Base-by-base conservation (phyloP, 2,113 vertebrate genomes). In the Oncorhynchus keta region DNA sequence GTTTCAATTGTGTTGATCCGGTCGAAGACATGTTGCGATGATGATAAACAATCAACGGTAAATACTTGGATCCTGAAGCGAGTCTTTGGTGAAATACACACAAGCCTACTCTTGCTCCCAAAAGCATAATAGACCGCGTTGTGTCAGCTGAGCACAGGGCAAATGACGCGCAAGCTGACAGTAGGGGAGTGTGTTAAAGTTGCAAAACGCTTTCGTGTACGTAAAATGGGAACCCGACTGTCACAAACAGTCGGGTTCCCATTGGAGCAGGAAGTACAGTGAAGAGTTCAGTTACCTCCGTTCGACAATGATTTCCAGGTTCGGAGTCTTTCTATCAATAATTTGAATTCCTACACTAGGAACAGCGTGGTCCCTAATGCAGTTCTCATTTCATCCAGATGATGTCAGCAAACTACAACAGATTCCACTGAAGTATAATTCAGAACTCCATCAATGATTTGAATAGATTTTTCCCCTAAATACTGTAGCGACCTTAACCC, bases 21-120 rank as follows among this genome's bases (percentile, higher is more conserved):
- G 76, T 78, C 59, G 88, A 87, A 3, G 87, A 92, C 94, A 94
- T 94, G 71, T 74, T 91, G 76, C 81, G 68, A 14, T 55, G 13
- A 55, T 35, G 61, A 5, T 1, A 2, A 1, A 66, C 76, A 1
- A 59, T 61, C 74, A 2, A 26, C 1, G 39, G 70, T 1, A 67
- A 48, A 4, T 59, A 71, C 9, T 7, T 57, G 39, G 84, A 39
- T n/a, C 30, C 32, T 14, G 59, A 5, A 12, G 57, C 0, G 20
- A 77, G 14, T 2, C 32, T 71, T 1, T 55, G 75, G 18, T 14
- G 66, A 2, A 81, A 59, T n/a, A 69, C 59, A 68, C 49, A 32
- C 35, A 85, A 75, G 30, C 70, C 69, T 5, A 13, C 48, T 16
- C 57, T 65, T 28, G 26, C 62, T 26, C 75, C 12, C 55, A 71